phyloP scores from a whole-genome alignment of 1,140 invertebrate genomes.

The Drosophila albomicans region DNA sequence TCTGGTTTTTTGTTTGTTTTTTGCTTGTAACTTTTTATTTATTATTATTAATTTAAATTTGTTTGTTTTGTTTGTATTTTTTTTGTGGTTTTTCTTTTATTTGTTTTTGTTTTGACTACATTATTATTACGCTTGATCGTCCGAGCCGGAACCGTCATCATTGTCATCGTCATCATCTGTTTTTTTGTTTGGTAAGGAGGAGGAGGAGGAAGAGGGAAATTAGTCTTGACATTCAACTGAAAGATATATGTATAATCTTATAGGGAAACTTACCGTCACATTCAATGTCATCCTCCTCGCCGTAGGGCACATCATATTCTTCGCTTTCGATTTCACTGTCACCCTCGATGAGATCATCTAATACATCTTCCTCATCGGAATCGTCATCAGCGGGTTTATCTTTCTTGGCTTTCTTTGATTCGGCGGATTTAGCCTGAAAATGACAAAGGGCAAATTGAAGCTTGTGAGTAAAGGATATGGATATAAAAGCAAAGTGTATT shows the following conservation, averaged over 20 bases:
- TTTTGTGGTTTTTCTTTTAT: conserved; percentile 49
- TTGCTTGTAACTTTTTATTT: conserved; percentile 81
- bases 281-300: conserved; percentile 83
- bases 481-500: neutral
- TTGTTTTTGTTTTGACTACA: conserved; percentile 84
- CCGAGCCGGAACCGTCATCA: conserved; percentile 83
- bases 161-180: conserved; percentile 83
- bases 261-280: conserved; percentile 74
- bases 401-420: conserved; percentile 85
- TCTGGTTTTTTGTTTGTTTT: conserved; percentile 60
- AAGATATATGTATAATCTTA: neutral
- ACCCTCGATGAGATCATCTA: conserved; percentile 81
- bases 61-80: conserved; percentile 63
- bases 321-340: conserved; percentile 84
- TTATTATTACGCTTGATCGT: conserved; percentile 85
- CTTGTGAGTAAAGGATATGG: conserved; percentile 3
- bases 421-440: conserved; percentile 81
- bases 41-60: conserved; percentile 83
- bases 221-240: neutral
- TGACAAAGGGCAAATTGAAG: conserved; percentile 12
- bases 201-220: neutral
- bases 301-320: conserved; percentile 83
- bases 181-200: neutral
- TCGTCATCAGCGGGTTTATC: conserved; percentile 77
- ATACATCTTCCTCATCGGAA: conserved; percentile 78